These are phyloP conservation scores for Alces alces DNA, from an alignment of 2,113 vertebrate species.

Conservation along the genomic window DNA sequence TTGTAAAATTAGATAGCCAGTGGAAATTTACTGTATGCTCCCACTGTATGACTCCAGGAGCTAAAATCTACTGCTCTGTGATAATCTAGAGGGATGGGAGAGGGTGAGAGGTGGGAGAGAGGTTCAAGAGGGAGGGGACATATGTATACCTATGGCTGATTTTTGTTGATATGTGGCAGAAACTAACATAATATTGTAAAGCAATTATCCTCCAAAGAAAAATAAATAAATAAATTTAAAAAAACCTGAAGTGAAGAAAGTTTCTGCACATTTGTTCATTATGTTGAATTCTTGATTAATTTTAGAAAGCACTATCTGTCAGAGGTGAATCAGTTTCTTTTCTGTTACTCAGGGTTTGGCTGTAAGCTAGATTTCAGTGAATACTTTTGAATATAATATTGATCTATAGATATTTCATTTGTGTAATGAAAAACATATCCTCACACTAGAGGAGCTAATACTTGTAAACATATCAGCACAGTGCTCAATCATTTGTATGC, in stretches of 20 bases:
- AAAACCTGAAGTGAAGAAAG: neutral
- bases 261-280: neutral
- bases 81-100: neutral
- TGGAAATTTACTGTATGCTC: neutral
- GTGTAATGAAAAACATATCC: neutral
- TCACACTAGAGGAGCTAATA: neutral
- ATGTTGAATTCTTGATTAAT: neutral
- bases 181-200: neutral
- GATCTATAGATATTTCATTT: constrained; percentile 20
- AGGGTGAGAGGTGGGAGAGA: neutral
- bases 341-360: neutral
- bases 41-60: neutral
- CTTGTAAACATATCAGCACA: neutral
- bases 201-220: neutral
- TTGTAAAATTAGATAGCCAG: neutral
- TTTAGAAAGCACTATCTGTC: neutral
- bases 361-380: neutral
- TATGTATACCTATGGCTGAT: neutral
- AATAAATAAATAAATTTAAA: neutral
- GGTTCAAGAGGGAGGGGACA: neutral
- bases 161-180: neutral
- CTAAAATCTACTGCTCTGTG: neutral
- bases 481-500: neutral
- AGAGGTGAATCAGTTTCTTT: neutral
- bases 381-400: neutral